Conservation (phyloP, 1,140 invertebrate genomes). For the Melanaphis sacchari region DNA sequence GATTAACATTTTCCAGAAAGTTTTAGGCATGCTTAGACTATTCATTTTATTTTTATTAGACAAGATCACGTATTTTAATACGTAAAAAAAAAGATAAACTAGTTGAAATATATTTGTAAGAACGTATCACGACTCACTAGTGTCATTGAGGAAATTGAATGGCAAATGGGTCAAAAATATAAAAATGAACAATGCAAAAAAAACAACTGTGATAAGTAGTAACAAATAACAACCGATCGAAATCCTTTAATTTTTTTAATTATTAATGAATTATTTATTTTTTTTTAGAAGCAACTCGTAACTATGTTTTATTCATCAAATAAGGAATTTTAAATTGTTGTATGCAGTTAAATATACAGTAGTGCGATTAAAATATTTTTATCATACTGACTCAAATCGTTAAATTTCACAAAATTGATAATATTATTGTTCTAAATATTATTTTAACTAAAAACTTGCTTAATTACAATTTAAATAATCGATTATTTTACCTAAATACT, state of each 20-base stretch:
- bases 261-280: neutral
- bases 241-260: neutral
- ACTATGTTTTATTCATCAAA: too few species aligned
- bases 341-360: too few species aligned
- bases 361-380: too few species aligned
- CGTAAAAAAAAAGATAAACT: neutral
- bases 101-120: neutral
- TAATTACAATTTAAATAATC: too few species aligned
- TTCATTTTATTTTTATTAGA: neutral
- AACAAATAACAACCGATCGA: neutral
- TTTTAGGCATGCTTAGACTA: neutral
- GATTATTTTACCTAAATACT: too few species aligned
- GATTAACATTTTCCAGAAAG: neutral
- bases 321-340: too few species aligned
- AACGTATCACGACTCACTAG: neutral
- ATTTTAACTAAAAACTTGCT: too few species aligned
- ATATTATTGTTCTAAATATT: too few species aligned
- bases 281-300: neutral
- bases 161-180: neutral
- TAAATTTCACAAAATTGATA: too few species aligned
- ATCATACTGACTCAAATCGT: too few species aligned
- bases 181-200: neutral
- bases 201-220: neutral
- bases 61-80: neutral
- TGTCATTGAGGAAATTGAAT: neutral